Evolutionary conservation across 2,797 vertebrate genomes (phyloP), one percentile per base, ranked within the genome.

Genomic region (Neosalanx taihuensis): DNA sequence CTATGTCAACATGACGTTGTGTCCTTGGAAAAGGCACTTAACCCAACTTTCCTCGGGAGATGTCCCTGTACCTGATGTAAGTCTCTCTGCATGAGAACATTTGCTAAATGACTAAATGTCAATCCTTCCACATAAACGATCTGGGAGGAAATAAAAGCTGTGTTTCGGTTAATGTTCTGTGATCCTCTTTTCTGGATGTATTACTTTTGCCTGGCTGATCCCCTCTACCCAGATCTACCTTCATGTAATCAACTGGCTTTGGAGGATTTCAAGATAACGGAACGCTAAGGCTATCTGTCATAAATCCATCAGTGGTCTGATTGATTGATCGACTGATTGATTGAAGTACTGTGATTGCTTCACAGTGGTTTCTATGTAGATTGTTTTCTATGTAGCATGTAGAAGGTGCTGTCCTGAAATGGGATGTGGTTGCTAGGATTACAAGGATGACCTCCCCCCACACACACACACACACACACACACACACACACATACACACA

Each of bases 301-400:
- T 85, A 79, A 86, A 85, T 81, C 78, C 69, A 78, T 84, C 83
- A 77, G 57, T 12, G 71, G 13, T 76, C 70, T 79, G 72, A 83
- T 79, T 81, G 72, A 80, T 72, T 65, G 68, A 76, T 69, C 33
- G 41, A 46, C 41, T 46, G 41, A 46, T 46, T 46, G 41, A 46
- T 46, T 46, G 37, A 62, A 51, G 35, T 15, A 66, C 73, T 75
- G 51, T 92, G 87, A 93, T 92, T 89, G 73, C 73, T 72, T 92
- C 89, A 85, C 77, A 79, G 75, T 77, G 74, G 62, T 83, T 79
- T 76, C 76, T 53, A 69, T 71, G 59, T 46, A 46, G 41, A 46
- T 46, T 78, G 74, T 60, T 83, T 79, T 76, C 76, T 53, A 69
- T 71, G 59, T 13, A 46, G 72, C 67, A 82, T 29, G 68, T 20